A percentile compares a stretch with the other conserved stretches of the same genome.
Evolutionary conservation across 1,140 invertebrate genomes (phyloP).

Genomic region (Lanistes nyassanus): DNA sequence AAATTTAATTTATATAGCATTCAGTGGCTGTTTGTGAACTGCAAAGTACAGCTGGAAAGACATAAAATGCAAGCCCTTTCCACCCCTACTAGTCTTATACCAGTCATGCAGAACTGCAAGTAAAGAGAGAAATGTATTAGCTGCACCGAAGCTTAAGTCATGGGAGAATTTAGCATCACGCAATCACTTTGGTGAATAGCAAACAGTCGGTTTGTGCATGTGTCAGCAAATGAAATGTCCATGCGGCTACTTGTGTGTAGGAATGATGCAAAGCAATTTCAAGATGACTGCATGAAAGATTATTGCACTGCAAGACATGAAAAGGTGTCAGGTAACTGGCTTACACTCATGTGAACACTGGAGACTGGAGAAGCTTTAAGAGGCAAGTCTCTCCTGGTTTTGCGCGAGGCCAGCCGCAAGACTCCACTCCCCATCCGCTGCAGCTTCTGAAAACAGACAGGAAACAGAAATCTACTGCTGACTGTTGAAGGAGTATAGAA

Average conservation of each 20-base stretch:
- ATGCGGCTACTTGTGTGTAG: no score
- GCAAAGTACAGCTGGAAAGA: not conserved
- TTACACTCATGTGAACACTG: constrained; percentile 52
- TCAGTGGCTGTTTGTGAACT: not conserved
- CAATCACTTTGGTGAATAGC: not conserved
- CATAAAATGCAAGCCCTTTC: no score
- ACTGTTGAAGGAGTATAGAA: not conserved
- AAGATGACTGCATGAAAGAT: no score
- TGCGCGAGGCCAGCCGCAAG: constrained; percentile 82
- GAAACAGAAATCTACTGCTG: not conserved
- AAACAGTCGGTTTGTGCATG: not conserved
- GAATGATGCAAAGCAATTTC: not conserved
- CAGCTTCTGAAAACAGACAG: constrained; percentile 75
- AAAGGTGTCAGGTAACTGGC: constrained; percentile 20
- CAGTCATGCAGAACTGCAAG: no score
- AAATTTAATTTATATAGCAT: no score
- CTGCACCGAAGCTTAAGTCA: no score
- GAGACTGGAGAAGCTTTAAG: constrained; percentile 60
- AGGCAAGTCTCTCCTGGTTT: constrained; percentile 77
- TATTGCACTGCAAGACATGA: no score
- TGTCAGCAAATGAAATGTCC: not conserved
- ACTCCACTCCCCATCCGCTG: constrained; percentile 93
- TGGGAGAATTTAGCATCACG: no score
- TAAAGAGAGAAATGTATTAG: no score
- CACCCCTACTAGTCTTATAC: no score